phyloP scores from a whole-genome alignment of 2,113 vertebrate genomes.

The Pseudorasbora parva region DNA sequence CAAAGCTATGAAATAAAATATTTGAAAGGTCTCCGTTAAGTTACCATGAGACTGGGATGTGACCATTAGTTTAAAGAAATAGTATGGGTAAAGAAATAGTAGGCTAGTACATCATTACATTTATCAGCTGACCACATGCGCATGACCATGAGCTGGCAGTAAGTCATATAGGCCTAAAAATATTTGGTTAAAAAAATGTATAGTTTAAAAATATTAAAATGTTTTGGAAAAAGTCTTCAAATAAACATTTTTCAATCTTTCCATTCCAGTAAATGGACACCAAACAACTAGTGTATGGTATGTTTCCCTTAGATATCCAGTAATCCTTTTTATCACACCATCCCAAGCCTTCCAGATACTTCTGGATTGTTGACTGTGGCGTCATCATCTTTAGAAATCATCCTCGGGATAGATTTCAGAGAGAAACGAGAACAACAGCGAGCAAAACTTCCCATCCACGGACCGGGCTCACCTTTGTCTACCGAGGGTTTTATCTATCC shows the following conservation, averaged over 20 bases:
- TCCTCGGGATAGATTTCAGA: background rate
- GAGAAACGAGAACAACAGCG: background rate
- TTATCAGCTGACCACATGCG: background rate
- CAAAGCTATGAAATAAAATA: background rate
- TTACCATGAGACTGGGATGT: background rate
- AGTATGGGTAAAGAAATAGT: background rate
- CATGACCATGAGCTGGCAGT: background rate
- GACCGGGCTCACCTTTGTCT: conserved; percentile 64
- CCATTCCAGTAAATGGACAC: conserved; percentile 1
- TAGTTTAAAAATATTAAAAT: background rate
- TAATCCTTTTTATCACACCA: background rate
- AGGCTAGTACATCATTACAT: background rate
- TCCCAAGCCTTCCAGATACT: background rate
- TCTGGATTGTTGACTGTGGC: background rate
- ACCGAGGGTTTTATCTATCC: conserved; percentile 73
- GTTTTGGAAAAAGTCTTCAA: background rate
- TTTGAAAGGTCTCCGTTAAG: background rate
- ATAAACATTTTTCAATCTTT: background rate
- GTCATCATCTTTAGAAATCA: background rate
- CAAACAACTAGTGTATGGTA: background rate
- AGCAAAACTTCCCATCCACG: conserved; percentile 45
- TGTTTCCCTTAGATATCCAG: background rate
- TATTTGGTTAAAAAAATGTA: no score
- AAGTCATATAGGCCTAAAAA: no score
- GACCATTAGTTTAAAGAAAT: background rate